phyloP scores from a whole-genome alignment of 23 tunicate genomes.

The Ciona savignyi region DNA sequence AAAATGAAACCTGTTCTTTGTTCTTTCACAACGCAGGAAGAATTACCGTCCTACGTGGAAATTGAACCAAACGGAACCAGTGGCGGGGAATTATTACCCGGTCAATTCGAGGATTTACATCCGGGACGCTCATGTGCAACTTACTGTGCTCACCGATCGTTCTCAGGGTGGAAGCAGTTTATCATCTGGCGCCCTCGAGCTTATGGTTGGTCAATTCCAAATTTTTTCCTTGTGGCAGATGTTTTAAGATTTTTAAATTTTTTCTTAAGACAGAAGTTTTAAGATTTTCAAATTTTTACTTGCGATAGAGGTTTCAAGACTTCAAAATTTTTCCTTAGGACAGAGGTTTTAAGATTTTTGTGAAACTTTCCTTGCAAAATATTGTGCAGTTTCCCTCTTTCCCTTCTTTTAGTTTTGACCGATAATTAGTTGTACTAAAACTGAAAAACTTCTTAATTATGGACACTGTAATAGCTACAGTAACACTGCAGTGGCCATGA shows the following conservation, averaged over 20 bases:
- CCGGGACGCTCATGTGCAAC: constrained; percentile 45
- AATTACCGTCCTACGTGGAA: constrained; percentile 89
- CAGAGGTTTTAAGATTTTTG: neutral
- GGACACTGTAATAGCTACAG: too few species aligned
- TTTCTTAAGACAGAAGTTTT: too few species aligned
- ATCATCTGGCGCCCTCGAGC: constrained; percentile 62
- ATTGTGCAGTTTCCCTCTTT: too few species aligned
- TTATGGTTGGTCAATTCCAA: constrained; percentile 43
- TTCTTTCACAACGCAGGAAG: too few species aligned
- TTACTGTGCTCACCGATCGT: constrained; percentile 85
- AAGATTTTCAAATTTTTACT: neutral
- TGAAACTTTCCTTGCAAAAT: neutral
- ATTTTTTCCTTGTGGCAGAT: neutral
- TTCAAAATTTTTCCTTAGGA: neutral
- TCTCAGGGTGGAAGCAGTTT: constrained; percentile 95
- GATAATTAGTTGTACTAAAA: too few species aligned
- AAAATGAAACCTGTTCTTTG: too few species aligned
- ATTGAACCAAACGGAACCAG: constrained; percentile 84
- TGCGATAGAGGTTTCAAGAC: neutral
- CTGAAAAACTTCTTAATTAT: too few species aligned
- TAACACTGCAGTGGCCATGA: too few species aligned
- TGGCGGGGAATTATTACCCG: constrained; percentile 98
- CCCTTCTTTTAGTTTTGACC: too few species aligned
- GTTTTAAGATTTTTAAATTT: too few species aligned
- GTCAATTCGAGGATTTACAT: constrained; percentile 82